Percentiles rank a stretch among this genome's conserved stretches.
phyloP scores from a whole-genome alignment of 64 coral and sea anemone genomes.

The Porites australiensis region DNA sequence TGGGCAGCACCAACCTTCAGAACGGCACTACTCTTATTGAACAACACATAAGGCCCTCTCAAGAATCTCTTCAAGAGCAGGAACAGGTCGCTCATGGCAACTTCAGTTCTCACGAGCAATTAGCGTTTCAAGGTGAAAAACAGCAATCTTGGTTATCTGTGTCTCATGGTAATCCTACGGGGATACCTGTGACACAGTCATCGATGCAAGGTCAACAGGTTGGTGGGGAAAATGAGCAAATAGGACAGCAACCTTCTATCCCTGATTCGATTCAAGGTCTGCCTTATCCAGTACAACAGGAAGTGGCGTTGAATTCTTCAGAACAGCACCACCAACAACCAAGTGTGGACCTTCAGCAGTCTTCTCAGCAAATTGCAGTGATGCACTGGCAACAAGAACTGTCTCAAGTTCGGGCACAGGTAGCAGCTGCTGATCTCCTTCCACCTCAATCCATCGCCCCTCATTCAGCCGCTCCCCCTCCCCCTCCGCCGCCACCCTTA shows the following conservation, averaged over 20 bases:
- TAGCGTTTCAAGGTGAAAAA: conserved; percentile 1
- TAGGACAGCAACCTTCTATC: background rate
- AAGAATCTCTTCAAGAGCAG: background rate
- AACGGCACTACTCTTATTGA: background rate
- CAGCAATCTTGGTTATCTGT: conserved; percentile 8
- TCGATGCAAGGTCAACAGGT: background rate
- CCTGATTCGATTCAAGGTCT: conserved; percentile 18
- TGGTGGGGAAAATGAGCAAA: background rate
- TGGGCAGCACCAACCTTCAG: background rate
- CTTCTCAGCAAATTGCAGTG: conserved; percentile 16
- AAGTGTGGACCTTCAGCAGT: conserved; percentile 20
- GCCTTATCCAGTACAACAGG: conserved; percentile 2
- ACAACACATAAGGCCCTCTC: background rate
- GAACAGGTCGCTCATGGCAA: background rate
- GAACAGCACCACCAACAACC: conserved; percentile 3
- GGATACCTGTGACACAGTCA: conserved; percentile 1
- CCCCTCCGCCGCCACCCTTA: background rate
- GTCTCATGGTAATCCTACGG: background rate
- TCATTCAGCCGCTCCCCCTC: background rate
- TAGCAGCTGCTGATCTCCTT: conserved; percentile 42
- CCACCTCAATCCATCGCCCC: conserved; percentile 3
- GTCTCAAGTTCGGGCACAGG: conserved; percentile 51
- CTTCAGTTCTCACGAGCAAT: background rate
- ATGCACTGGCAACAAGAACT: conserved; percentile 51
- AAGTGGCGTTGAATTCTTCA: conserved; percentile 5